phyloP scores from a whole-genome alignment of 2,113 vertebrate species.

The Rhabdornis inornatus region DNA sequence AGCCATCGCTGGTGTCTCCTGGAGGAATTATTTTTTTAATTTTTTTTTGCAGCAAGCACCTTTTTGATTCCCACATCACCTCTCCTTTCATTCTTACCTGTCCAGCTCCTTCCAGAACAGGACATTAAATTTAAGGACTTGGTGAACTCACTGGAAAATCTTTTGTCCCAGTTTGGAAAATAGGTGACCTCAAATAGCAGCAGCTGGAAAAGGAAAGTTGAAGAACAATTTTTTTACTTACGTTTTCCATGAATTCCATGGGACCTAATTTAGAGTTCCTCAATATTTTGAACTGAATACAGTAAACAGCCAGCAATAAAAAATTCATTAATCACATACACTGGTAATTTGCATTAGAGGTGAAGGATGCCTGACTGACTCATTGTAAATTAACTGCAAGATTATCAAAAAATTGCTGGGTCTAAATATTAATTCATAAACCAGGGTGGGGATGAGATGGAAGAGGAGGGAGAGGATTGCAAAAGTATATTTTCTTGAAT shows the following conservation, averaged over 20 bases:
- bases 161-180: neutral
- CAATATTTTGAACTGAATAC: neutral
- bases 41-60: neutral
- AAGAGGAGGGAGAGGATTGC: neutral
- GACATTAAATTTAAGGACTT: neutral
- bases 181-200: neutral
- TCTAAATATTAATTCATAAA: neutral
- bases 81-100: neutral
- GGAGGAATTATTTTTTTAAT: neutral
- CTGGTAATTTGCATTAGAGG: neutral
- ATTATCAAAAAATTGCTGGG: neutral
- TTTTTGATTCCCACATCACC: neutral
- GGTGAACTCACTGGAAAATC: neutral
- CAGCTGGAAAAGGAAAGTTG: neutral
- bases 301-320: neutral
- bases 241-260: neutral
- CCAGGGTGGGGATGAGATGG: neutral
- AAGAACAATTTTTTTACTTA: neutral
- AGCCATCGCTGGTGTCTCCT: neutral
- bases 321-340: neutral
- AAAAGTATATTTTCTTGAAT: neutral
- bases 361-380: neutral
- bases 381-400: neutral
- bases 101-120: neutral
- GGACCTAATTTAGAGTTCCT: neutral